phyloP scores from a whole-genome alignment of 2,113 vertebrate species.

The Sinocyclocheilus anophthalmus region DNA sequence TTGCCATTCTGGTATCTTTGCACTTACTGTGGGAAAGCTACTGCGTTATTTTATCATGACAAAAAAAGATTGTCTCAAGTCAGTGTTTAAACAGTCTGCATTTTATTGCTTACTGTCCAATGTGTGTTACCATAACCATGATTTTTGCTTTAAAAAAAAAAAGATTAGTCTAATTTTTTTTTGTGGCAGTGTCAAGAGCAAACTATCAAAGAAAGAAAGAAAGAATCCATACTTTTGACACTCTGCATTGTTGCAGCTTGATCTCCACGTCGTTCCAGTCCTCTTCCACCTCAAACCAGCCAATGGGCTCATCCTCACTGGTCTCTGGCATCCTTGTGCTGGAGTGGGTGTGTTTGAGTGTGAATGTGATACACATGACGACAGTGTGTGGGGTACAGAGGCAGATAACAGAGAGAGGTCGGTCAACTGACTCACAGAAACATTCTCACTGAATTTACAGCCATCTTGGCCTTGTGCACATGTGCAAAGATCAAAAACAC shows the following conservation, averaged over 20 bases:
- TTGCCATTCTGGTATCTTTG: neutral
- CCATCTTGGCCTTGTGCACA: neutral
- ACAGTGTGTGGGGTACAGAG: neutral
- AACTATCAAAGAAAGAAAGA: neutral
- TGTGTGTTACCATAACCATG: neutral
- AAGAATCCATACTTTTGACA: constrained; percentile 80
- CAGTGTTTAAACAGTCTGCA: neutral
- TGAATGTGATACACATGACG: neutral
- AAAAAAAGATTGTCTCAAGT: neutral
- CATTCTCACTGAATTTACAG: neutral
- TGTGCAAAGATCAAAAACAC: neutral
- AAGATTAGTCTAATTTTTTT: too few species aligned
- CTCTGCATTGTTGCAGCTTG: constrained; percentile 88
- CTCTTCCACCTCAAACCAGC: constrained; percentile 96
- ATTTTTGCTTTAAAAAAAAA: neutral
- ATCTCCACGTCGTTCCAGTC: constrained; percentile 96
- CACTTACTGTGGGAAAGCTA: neutral
- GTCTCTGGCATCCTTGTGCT: constrained; percentile 66
- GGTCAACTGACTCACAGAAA: neutral
- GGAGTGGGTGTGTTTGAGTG: constrained; percentile 9
- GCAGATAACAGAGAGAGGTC: constrained; percentile 49
- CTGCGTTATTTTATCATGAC: neutral
- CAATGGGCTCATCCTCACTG: constrained; percentile 88
- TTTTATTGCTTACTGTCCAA: neutral
- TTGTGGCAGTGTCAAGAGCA: too few species aligned